A percentile compares a stretch with the other conserved stretches of the same genome.
Conservation (phyloP, 2,797 vertebrate species). For the Bovichtus variegatus region DNA sequence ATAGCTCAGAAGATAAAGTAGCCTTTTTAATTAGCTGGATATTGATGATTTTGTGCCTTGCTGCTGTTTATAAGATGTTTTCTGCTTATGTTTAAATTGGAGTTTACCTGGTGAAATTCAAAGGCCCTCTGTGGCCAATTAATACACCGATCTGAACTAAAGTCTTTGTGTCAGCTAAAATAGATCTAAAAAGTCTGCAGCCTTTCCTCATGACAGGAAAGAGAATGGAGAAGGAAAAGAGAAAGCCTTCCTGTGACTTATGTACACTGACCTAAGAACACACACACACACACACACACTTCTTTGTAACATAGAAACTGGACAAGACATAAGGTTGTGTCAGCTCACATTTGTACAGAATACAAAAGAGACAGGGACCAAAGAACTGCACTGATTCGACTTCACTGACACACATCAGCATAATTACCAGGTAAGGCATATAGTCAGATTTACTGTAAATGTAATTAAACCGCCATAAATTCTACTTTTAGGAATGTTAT, state of each 20-base stretch:
- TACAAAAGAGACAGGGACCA: background rate
- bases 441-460: background rate
- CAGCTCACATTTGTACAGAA: background rate
- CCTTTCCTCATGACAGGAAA: conserved; percentile 59
- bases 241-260: conserved; percentile 24
- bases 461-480: background rate
- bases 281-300: background rate
- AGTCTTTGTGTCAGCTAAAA: background rate
- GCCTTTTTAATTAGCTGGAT: background rate
- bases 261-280: background rate
- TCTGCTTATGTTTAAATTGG: background rate
- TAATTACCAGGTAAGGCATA: conserved; percentile 52
- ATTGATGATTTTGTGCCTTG: background rate
- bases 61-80: background rate
- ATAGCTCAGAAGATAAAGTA: background rate
- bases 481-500: background rate
- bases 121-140: too few relatives aligned
- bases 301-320: background rate
- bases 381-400: background rate
- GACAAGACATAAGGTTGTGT: background rate
- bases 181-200: background rate
- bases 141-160: background rate
- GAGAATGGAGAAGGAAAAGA: conserved; percentile 77
- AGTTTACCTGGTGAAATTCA: background rate
- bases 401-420: background rate